phyloP scores from a whole-genome alignment of 2,888 invertebrate genomes.

The Dolichomitus sp. region DNA sequence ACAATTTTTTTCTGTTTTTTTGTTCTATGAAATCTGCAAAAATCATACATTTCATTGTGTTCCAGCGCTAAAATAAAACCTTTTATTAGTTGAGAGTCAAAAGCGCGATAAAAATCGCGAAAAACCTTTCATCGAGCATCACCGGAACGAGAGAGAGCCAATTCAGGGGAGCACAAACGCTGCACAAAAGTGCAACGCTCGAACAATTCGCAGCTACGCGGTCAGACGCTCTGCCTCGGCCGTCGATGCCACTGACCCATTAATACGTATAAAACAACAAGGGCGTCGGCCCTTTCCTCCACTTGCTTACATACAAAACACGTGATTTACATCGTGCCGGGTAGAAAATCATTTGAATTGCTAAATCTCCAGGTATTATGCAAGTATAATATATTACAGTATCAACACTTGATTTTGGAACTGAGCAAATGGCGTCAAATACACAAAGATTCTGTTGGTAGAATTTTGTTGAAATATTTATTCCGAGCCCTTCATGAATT shows the following conservation, averaged over 20 bases:
- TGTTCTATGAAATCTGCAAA: neutral
- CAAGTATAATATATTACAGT: conserved; percentile 63
- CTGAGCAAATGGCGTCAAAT: conserved; percentile 53
- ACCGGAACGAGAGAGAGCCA: conserved; percentile 62
- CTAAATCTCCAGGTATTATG: conserved; percentile 68
- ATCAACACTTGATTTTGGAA: conserved; percentile 58
- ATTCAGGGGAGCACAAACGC: conserved; percentile 41
- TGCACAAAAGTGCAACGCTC: conserved; percentile 81
- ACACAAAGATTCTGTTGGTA: neutral
- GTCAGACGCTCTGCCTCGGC: conserved; percentile 15
- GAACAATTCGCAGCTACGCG: conserved; percentile 75
- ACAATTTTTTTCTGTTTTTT: neutral
- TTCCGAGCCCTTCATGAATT: neutral
- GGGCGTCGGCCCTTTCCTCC: conserved; percentile 23
- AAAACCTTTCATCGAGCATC: conserved; percentile 28
- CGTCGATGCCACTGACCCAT: conserved; percentile 84
- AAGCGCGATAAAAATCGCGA: conserved; percentile 29
- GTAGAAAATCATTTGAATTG: conserved; percentile 73
- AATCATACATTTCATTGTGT: conserved; percentile 1
- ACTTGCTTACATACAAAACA: neutral
- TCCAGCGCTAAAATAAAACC: neutral
- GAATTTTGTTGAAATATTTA: conserved; percentile 2
- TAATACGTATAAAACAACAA: conserved; percentile 81
- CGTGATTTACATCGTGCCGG: conserved; percentile 73
- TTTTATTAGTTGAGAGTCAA: conserved; percentile 6